Evolutionary conservation across 2,113 vertebrate species (phyloP), one percentile per base, ranked within the genome.

Genomic region (Donacobius atricapilla): DNA sequence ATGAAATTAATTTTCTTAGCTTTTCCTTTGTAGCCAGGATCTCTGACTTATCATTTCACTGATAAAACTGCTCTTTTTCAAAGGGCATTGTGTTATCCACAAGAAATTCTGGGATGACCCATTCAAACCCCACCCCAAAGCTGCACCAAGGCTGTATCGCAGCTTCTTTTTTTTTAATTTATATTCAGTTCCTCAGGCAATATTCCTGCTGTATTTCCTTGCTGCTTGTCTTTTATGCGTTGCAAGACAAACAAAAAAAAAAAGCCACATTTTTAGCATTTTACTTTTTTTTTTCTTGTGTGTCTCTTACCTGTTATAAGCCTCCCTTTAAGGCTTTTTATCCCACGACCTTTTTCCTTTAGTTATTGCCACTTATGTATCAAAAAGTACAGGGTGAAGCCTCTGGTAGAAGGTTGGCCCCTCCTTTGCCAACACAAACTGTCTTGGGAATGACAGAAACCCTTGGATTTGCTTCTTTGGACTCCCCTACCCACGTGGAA

Each of bases 1-100:
- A n/a, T 50, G 44, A 87, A 79, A 93, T 91, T 94, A 53, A 75
- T 96, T 97, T 95, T 90, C 71, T 94, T 71, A 57, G 77, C 35
- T 51, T 94, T 92, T 92, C 63, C 77, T 88, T 58, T 42, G 10
- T 37, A 70, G 66, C 66, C 73, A 94, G 87, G 81, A 87, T 94
- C 78, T 96, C 88, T 94, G 93, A 65, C 53, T 70, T 50, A 61
- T 20, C 21, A 42, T 61, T 89, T 84, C 80, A 76, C 40, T 91
- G 58, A 51, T 85, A 40, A 91, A 94, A 21, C 21, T 51, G 27
- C 39, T 42, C 30, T 28, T 72, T 91, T 83, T 58, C 73, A 65
- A 78, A 89, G 83, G 64, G n/a, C 27, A 7, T 70, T 91, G 19
- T 65, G 35, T 76, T 87, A 83, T 28, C 85, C 90, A 79, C 44